phyloP scores from a whole-genome alignment of 2,888 invertebrate genomes.

The Amphimallon solstitiale region DNA sequence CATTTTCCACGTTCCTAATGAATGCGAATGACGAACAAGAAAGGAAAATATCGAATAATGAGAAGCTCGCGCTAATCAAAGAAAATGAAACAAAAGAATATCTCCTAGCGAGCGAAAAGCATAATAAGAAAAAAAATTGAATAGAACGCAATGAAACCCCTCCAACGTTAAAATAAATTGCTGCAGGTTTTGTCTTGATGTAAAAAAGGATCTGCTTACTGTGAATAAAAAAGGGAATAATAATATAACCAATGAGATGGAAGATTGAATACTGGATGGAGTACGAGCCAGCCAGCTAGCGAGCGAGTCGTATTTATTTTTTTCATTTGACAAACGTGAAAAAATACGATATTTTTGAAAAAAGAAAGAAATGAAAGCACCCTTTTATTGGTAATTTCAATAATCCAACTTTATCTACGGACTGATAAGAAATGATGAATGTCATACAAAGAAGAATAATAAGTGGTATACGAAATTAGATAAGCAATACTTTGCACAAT shows the following conservation, averaged over 20 bases:
- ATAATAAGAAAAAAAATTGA: constrained; percentile 31
- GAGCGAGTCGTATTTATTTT: constrained; percentile 18
- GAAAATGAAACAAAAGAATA: constrained; percentile 31
- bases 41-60: constrained; percentile 27
- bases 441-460: too few relatives aligned
- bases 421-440: too few relatives aligned
- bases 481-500: too few relatives aligned
- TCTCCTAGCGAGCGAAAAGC: constrained; percentile 12
- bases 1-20: constrained; percentile 17
- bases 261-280: constrained; percentile 21
- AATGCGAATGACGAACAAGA: constrained; percentile 17
- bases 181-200: constrained; percentile 25
- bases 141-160: constrained; percentile 25
- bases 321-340: neutral
- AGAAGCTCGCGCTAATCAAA: constrained; percentile 32
- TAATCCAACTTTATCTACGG: constrained; percentile 4
- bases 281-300: neutral
- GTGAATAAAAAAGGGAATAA: constrained; percentile 17
- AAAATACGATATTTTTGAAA: constrained; percentile 9
- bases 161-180: constrained; percentile 31
- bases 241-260: constrained; percentile 31
- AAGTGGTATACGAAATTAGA: too few relatives aligned
- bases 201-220: constrained; percentile 17
- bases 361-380: neutral
- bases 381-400: constrained; percentile 12